Percentiles rank a stretch among this genome's conserved stretches.
phyloP scores from a whole-genome alignment of 2,797 vertebrate species.

The Chelon labrosus region DNA sequence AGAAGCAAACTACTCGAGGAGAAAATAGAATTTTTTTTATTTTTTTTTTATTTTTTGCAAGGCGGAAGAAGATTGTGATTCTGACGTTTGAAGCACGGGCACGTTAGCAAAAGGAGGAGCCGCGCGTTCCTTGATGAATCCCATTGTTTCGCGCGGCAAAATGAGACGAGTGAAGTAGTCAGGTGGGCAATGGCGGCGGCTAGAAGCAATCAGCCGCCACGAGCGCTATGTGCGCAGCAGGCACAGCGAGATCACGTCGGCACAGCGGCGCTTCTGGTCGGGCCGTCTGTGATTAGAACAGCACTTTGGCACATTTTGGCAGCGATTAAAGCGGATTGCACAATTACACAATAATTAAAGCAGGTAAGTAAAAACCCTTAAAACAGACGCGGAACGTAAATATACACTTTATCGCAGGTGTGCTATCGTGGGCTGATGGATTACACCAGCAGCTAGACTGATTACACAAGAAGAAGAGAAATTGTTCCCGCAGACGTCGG shows the following conservation, averaged over 20 bases:
- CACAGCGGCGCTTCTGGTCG: background rate
- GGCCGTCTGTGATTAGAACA: background rate
- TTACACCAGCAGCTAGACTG: background rate
- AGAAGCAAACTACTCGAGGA: slow-evolving; percentile 56
- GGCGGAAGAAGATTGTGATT: slow-evolving; percentile 29
- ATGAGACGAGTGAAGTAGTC: slow-evolving; percentile 26
- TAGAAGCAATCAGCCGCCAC: background rate
- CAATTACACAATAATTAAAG: background rate
- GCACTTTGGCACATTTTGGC: background rate
- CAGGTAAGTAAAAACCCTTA: background rate
- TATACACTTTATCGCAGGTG: background rate
- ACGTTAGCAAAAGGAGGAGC: slow-evolving; percentile 26
- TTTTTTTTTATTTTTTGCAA: slow-evolving; percentile 51
- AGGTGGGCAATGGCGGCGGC: background rate
- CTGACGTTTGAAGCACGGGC: slow-evolving; percentile 39
- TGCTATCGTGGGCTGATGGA: background rate
- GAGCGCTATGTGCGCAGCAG: background rate
- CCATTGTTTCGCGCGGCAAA: slow-evolving; percentile 23
- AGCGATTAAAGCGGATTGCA: background rate
- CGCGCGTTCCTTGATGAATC: slow-evolving; percentile 32
- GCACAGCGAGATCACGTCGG: background rate
- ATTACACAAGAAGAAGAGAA: background rate
- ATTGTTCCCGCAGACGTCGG: background rate
- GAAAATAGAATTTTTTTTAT: slow-evolving; percentile 59
- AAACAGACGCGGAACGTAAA: background rate